These are phyloP conservation scores for Microctenopoma lineatum DNA, from an alignment of 2,797 vertebrate genomes.

Conservation along the genomic window DNA sequence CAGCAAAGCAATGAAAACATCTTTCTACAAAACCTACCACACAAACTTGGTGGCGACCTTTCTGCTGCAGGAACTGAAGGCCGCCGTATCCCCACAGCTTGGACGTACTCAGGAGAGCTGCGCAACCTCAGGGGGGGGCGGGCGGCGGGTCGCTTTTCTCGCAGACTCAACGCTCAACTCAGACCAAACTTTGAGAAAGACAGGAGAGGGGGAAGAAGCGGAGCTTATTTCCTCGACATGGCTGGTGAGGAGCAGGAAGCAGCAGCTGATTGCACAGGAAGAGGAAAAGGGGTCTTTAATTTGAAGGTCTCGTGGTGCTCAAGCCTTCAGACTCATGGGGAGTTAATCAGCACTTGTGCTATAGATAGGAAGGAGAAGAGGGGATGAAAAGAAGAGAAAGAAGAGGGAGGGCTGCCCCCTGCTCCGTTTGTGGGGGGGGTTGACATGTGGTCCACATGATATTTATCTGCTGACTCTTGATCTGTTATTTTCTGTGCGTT, in stretches of 20 bases:
- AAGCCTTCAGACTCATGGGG: slow-evolving; percentile 68
- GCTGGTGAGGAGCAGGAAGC: slow-evolving; percentile 60
- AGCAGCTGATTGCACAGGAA: slow-evolving; percentile 77
- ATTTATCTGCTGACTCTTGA: slow-evolving; percentile 2
- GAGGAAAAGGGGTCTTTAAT: slow-evolving; percentile 66
- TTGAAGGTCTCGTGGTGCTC: slow-evolving; percentile 56
- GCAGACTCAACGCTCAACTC: slow-evolving; percentile 5
- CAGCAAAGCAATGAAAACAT: neutral
- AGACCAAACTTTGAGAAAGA: slow-evolving; percentile 6
- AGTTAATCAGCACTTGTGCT: slow-evolving; percentile 80
- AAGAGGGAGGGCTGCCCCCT: slow-evolving; percentile 20
- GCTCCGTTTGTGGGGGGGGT: neutral
- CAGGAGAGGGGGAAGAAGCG: neutral
- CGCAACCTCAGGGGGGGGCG: neutral
- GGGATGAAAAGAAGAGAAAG: slow-evolving; percentile 34
- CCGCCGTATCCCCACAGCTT: slow-evolving; percentile 20
- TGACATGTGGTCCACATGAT: slow-evolving; percentile 10
- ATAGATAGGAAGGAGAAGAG: slow-evolving; percentile 60
- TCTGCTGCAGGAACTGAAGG: slow-evolving; percentile 8
- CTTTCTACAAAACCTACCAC: neutral
- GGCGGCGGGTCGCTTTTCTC: no score
- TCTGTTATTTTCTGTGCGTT: neutral
- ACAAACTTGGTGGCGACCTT: slow-evolving; percentile 3
- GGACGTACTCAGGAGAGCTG: slow-evolving; percentile 19
- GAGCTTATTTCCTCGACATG: slow-evolving; percentile 38